These are phyloP conservation scores for Macaria notata DNA, from an alignment of 2,888 invertebrate species.

Conservation along the genomic window DNA sequence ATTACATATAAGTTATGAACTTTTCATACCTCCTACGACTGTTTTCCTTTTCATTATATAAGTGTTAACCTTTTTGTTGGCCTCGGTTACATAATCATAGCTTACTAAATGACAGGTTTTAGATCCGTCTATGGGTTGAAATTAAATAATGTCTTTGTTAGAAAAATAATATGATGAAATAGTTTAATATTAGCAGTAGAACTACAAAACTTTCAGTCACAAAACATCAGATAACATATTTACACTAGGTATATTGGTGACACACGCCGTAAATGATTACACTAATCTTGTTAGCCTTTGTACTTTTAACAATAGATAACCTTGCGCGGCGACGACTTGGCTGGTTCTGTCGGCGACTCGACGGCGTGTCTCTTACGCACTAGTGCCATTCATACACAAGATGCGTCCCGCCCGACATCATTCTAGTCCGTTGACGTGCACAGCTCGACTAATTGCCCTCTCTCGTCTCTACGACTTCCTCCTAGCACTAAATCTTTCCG, in stretches of 20 bases:
- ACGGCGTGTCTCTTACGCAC: conserved; percentile 44
- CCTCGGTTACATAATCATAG: no score
- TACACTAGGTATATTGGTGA: conserved; percentile 1
- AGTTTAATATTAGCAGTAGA: no score
- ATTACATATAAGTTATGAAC: no score
- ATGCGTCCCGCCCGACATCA: conserved; percentile 50
- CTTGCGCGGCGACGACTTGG: conserved; percentile 54
- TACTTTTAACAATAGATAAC: conserved; percentile 46
- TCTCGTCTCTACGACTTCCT: conserved; percentile 59
- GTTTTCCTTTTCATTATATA: no score
- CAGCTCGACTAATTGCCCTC: conserved; percentile 58
- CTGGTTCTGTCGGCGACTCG: conserved; percentile 46
- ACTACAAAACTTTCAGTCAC: no score
- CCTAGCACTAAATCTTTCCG: conserved; percentile 49
- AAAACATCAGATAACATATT: no score
- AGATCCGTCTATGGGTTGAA: no score
- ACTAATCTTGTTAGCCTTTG: conserved; percentile 24
- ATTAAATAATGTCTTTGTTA: no score
- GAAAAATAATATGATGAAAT: no score
- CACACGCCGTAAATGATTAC: conserved; percentile 15
- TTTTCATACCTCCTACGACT: no score
- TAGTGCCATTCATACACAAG: conserved; percentile 51
- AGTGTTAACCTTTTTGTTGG: no score
- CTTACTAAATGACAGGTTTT: no score
- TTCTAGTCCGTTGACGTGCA: conserved; percentile 61